Evolutionary conservation across 2,797 vertebrate genomes (phyloP).

Genomic region (Enteromius unitaeniatus): DNA sequence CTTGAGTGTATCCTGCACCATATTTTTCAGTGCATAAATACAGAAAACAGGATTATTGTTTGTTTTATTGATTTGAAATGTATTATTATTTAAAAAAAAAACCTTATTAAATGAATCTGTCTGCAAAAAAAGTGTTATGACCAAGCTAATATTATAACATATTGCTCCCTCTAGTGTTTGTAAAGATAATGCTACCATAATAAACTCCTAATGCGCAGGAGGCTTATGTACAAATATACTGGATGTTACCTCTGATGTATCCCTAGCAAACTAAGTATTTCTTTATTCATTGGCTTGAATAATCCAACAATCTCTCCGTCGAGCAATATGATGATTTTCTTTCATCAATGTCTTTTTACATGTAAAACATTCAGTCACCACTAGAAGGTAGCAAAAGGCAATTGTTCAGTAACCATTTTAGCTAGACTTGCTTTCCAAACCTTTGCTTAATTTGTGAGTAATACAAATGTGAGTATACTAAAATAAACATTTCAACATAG

Average conservation of each 20-base stretch:
- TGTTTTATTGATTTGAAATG: not conserved
- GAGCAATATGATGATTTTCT: not conserved
- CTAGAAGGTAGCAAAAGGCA: conserved; percentile 19
- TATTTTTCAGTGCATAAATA: not conserved
- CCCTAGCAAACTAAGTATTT: not conserved
- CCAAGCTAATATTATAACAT: not conserved
- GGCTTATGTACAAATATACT: not conserved
- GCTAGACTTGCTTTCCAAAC: not conserved
- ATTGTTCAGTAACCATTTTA: not conserved
- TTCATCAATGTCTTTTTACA: not conserved
- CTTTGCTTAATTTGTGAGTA: not conserved
- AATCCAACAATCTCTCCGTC: not conserved
- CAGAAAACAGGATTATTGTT: not conserved
- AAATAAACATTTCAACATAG: not conserved
- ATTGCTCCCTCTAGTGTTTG: conserved; percentile 24
- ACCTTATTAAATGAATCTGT: not conserved
- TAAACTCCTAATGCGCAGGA: not conserved
- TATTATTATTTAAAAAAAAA: not conserved
- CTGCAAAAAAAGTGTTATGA: not conserved
- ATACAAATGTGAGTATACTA: not conserved
- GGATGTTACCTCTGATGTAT: not conserved
- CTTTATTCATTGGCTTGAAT: not conserved
- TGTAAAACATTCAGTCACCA: not conserved
- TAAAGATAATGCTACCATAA: not conserved
- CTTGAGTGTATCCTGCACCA: not conserved